Conservation (phyloP, 2,113 vertebrate species). For the Potamarius usumacintae region DNA sequence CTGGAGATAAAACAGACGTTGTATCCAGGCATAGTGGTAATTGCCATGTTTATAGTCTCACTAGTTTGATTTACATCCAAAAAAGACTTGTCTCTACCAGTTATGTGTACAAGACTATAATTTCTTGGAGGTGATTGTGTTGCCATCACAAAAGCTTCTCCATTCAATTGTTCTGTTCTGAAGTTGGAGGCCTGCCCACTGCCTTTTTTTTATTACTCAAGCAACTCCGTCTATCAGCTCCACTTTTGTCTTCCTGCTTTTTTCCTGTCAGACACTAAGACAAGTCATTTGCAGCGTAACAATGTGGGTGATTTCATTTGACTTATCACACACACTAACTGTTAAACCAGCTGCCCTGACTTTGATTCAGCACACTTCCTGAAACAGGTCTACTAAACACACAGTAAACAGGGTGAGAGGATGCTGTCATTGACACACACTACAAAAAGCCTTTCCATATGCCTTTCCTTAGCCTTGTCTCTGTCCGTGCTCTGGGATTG, state of each 20-base stretch:
- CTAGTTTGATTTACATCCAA: slow-evolving; percentile 55
- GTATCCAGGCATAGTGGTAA: slow-evolving; percentile 38
- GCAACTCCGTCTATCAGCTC: slow-evolving; percentile 72
- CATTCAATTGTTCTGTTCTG: slow-evolving; percentile 73
- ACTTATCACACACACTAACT: slow-evolving; percentile 76
- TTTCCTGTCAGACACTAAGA: slow-evolving; percentile 76
- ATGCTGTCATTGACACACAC: slow-evolving; percentile 57
- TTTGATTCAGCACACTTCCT: slow-evolving; percentile 80
- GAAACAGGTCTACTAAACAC: slow-evolving; percentile 71
- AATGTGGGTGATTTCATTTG: slow-evolving; percentile 79
- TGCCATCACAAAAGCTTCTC: slow-evolving; percentile 71
- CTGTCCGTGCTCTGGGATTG: slow-evolving; percentile 10
- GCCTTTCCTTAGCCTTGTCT: slow-evolving; percentile 46
- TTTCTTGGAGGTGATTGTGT: slow-evolving; percentile 74
- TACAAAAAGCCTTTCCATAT: slow-evolving; percentile 46
- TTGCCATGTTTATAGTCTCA: slow-evolving; percentile 52
- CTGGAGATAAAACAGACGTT: slow-evolving; percentile 38
- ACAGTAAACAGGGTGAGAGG: slow-evolving; percentile 72
- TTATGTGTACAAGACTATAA: slow-evolving; percentile 66
- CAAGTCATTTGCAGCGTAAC: slow-evolving; percentile 75
- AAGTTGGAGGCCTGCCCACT: slow-evolving; percentile 70
- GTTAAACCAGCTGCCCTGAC: slow-evolving; percentile 78
- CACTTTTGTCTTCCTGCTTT: slow-evolving; percentile 76
- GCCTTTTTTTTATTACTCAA: slow-evolving; percentile 71
- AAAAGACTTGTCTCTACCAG: slow-evolving; percentile 70